A percentile compares a stretch with the other conserved stretches of the same genome.
Conservation (phyloP, 1,140 invertebrate genomes). For the Acromyrmex echinatior region DNA sequence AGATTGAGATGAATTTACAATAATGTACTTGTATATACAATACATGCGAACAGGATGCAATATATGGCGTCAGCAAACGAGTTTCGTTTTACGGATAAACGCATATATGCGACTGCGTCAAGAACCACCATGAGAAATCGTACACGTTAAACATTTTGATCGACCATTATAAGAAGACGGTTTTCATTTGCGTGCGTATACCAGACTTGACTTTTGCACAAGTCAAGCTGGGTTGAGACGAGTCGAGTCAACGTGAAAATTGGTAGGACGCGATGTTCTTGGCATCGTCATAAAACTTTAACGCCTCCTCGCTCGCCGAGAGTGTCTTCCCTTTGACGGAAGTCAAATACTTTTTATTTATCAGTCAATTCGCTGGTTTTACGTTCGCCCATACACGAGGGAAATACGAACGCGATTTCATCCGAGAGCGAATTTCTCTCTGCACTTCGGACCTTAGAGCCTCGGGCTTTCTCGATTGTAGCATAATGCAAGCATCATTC, state of each 20-base stretch:
- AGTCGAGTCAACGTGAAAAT: conserved; percentile 23
- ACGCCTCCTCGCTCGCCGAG: not conserved
- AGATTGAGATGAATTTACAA: conserved; percentile 22
- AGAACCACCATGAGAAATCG: conserved; percentile 2
- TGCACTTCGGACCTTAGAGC: not conserved
- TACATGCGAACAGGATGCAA: not conserved
- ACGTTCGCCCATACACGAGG: conserved; percentile 23
- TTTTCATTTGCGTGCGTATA: conserved; percentile 24
- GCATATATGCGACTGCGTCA: not conserved
- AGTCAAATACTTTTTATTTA: conserved; percentile 49
- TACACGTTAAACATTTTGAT: conserved; percentile 25
- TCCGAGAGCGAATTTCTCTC: conserved; percentile 31
- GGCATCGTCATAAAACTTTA: conserved; percentile 46
- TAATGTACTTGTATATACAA: not conserved
- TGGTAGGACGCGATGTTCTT: not conserved
- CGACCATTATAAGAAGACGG: not conserved
- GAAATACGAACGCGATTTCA: conserved; percentile 32
- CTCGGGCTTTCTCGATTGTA: not conserved
- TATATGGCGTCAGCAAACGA: conserved; percentile 13
- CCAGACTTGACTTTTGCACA: conserved; percentile 16
- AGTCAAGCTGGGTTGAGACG: not conserved
- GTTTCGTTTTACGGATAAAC: conserved; percentile 40
- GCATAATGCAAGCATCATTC: conserved; percentile 20
- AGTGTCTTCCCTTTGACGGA: conserved; percentile 33
- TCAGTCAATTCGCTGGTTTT: conserved; percentile 29